phyloP scores from a whole-genome alignment of 1,140 invertebrate species.

The Atopsyche davidsoni region DNA sequence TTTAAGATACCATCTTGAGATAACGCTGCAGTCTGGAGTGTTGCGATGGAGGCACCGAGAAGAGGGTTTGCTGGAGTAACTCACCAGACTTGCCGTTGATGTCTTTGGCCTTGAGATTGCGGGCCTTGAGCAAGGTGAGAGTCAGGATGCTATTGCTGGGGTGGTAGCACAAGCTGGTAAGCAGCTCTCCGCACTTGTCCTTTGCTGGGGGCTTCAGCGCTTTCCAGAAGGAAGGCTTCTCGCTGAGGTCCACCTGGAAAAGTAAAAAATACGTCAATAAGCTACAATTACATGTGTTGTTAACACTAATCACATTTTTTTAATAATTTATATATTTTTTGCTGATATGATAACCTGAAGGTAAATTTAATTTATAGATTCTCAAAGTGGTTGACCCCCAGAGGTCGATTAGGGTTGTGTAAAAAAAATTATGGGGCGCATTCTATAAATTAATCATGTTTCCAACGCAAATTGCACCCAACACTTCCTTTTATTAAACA shows the following conservation, averaged over 20 bases:
- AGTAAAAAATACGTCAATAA: constrained; percentile 5
- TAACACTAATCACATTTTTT: neutral
- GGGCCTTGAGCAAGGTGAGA: constrained; percentile 80
- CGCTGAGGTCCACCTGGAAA: constrained; percentile 78
- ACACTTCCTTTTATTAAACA: too few species aligned
- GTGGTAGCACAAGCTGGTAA: constrained; percentile 87
- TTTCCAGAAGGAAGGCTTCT: constrained; percentile 89
- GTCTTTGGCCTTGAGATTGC: constrained; percentile 89
- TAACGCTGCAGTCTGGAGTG: too few species aligned
- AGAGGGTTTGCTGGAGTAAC: too few species aligned
- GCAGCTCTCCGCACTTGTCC: constrained; percentile 85
- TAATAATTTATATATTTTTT: neutral
- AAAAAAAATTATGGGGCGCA: neutral
- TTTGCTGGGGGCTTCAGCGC: constrained; percentile 86
- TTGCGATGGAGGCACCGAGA: too few species aligned
- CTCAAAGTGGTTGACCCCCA: too few species aligned
- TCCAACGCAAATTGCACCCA: too few species aligned
- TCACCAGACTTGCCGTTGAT: constrained; percentile 93
- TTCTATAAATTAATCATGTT: neutral
- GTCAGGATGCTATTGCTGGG: constrained; percentile 85
- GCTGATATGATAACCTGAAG: neutral
- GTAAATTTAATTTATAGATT: too few species aligned
- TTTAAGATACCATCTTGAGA: too few species aligned
- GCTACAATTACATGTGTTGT: neutral
- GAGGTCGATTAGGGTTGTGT: neutral